A percentile compares a stretch with the other conserved stretches of the same genome.
Conservation (phyloP, 2,888 invertebrate species). For the Cryptus viduatorius region DNA sequence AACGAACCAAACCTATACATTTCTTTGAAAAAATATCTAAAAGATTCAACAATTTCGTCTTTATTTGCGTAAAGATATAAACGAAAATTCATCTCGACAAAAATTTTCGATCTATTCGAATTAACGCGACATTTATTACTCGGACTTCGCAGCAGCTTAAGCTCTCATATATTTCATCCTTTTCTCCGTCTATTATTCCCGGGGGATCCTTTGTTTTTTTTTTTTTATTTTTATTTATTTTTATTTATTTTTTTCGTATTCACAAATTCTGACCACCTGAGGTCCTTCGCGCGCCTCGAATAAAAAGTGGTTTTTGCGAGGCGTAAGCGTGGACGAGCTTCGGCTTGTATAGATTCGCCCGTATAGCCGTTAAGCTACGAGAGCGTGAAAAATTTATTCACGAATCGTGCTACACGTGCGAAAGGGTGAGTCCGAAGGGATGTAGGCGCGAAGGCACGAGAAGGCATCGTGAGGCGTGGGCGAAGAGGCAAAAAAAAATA, state of each 20-base stretch:
- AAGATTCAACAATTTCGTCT: too few species aligned
- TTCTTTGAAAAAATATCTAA: too few species aligned
- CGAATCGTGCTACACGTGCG: constrained; percentile 51
- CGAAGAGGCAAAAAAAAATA: background rate
- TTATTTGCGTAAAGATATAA: too few species aligned
- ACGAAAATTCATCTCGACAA: too few species aligned
- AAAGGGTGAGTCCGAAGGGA: constrained; percentile 28
- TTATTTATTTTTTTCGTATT: background rate
- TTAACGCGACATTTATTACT: too few species aligned
- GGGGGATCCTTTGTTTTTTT: background rate
- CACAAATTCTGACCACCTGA: background rate
- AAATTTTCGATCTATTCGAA: too few species aligned
- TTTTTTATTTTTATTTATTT: background rate
- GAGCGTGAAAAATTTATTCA: constrained; percentile 56
- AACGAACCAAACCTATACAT: too few species aligned
- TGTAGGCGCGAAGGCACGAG: constrained; percentile 16
- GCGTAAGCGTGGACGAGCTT: constrained; percentile 1
- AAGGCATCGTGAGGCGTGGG: constrained; percentile 2
- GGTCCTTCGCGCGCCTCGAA: background rate
- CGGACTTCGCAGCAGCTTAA: too few species aligned
- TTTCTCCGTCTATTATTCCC: background rate
- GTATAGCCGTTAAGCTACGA: background rate
- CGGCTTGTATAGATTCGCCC: constrained; percentile 3
- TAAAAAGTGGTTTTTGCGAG: constrained; percentile 14
- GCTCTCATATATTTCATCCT: background rate